Conservation (phyloP, 2,797 vertebrate genomes). For the Hippoglossus hippoglossus region DNA sequence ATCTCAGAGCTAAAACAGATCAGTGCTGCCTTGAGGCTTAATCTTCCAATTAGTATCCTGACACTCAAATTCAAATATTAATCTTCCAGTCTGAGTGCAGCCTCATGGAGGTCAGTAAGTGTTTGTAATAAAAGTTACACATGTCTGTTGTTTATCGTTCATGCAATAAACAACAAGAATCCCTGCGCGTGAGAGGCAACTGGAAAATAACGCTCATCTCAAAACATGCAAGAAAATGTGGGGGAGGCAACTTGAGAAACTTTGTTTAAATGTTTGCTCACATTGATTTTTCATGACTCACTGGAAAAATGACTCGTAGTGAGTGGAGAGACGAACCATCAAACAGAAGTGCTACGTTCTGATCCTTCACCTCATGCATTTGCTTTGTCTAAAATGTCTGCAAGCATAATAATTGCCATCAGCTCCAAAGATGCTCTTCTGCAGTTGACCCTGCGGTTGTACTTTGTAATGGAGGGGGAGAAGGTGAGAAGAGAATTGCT, state of each 20-base stretch:
- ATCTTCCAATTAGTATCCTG: constrained; percentile 51
- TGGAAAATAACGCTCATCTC: constrained; percentile 40
- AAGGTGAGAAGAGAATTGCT: constrained; percentile 38
- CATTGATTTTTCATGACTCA: constrained; percentile 42
- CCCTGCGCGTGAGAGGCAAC: constrained; percentile 11
- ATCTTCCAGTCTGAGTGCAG: constrained; percentile 29
- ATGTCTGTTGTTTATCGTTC: constrained; percentile 29
- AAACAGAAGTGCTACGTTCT: constrained; percentile 35
- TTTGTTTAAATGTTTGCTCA: constrained; percentile 32
- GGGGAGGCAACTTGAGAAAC: constrained; percentile 29
- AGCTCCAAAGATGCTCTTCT: constrained; percentile 48
- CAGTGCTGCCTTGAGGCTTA: constrained; percentile 39
- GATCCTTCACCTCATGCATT: constrained; percentile 43
- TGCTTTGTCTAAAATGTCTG: constrained; percentile 43
- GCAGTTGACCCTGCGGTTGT: constrained; percentile 35
- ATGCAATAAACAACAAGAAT: constrained; percentile 28
- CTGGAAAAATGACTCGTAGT: constrained; percentile 17
- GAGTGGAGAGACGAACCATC: constrained; percentile 28
- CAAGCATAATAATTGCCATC: constrained; percentile 40
- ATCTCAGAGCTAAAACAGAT: constrained; percentile 34
- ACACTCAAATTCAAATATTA: constrained; percentile 37
- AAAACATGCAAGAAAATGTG: constrained; percentile 10
- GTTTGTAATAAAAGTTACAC: constrained; percentile 36
- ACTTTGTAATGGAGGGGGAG: constrained; percentile 1
- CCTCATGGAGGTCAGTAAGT: constrained; percentile 24